Evolutionary conservation across 2,888 invertebrate genomes (phyloP).

Genomic region (Agrotis puta): DNA sequence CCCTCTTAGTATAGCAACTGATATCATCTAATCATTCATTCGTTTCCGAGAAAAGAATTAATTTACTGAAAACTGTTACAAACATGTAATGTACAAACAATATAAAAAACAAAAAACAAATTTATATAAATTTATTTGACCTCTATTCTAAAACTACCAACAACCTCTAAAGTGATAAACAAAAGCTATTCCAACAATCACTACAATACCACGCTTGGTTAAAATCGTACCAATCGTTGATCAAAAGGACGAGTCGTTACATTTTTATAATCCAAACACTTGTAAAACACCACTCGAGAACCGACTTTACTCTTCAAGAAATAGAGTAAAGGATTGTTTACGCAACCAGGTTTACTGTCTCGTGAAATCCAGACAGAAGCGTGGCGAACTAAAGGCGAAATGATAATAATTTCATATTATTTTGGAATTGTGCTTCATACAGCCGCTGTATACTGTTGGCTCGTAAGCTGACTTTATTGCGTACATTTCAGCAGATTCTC

Average conservation of each 20-base stretch:
- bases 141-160: background rate
- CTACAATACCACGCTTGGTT: conserved; percentile 58
- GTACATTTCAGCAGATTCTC: conserved; percentile 68
- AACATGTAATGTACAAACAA: background rate
- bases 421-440: conserved; percentile 67
- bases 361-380: conserved; percentile 63
- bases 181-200: conserved; percentile 51
- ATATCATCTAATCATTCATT: no score
- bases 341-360: conserved; percentile 56
- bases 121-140: background rate
- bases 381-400: conserved; percentile 61
- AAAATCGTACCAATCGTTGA: conserved; percentile 58
- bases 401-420: conserved; percentile 71
- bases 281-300: conserved; percentile 28
- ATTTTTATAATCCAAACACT: conserved; percentile 62
- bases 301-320: conserved; percentile 12
- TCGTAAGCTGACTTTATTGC: conserved; percentile 69
- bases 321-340: conserved; percentile 37
- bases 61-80: background rate
- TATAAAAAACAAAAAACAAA: conserved; percentile 4
- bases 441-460: conserved; percentile 53
- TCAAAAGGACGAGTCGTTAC: conserved; percentile 56
- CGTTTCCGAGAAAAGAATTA: no score
- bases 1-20: no score
- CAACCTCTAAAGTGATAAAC: conserved; percentile 48